A percentile compares a stretch with the other conserved stretches of the same genome.
Evolutionary conservation across 2,888 invertebrate genomes (phyloP).

Genomic region (Heterodera filipjevi): DNA sequence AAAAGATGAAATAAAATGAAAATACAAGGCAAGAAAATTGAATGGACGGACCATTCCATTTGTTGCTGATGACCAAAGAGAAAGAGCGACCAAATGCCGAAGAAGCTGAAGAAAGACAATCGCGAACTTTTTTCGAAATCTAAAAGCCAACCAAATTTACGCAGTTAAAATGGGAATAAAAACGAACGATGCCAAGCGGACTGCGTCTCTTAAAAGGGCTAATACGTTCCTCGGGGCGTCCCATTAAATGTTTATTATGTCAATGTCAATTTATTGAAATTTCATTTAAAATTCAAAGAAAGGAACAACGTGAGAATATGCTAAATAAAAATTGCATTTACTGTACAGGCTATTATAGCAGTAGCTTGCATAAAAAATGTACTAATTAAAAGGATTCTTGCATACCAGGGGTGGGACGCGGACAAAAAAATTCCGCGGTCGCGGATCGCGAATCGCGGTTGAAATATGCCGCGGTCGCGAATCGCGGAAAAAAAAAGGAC

Average conservation of each 20-base stretch:
- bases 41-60: not conserved
- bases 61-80: conserved; percentile 6
- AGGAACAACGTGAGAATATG: not conserved
- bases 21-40: not conserved
- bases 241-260: not conserved
- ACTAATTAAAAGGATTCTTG: no score
- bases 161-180: not conserved
- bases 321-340: not conserved
- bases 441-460: no score
- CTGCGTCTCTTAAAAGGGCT: conserved; percentile 16
- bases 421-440: no score
- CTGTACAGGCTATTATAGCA: no score
- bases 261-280: not conserved
- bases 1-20: not conserved
- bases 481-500: no score
- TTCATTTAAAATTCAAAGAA: not conserved
- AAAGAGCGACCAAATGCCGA: conserved; percentile 12
- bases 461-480: no score
- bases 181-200: conserved; percentile 9
- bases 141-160: not conserved
- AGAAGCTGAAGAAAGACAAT: conserved; percentile 2
- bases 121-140: conserved; percentile 14
- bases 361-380: no score
- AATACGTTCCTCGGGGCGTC: conserved; percentile 4
- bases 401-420: no score